Evolutionary conservation across 2,797 vertebrate species (phyloP).

Genomic region (Hephaestus fuliginosus): DNA sequence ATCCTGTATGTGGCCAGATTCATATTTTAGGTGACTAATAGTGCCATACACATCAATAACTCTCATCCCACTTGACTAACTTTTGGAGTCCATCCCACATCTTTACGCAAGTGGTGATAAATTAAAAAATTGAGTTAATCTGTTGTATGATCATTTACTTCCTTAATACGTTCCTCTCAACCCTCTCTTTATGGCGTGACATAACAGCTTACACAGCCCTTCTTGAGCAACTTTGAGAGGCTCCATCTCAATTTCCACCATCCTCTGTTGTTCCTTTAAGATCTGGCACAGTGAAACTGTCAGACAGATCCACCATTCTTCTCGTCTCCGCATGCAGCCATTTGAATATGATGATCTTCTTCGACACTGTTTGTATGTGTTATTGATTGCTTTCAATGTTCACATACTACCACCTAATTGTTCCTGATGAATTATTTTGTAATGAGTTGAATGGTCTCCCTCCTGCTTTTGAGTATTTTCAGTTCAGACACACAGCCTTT

Average conservation of each 20-base stretch:
- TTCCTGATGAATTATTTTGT: constrained; percentile 9
- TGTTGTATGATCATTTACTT: constrained; percentile 10
- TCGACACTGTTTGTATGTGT: neutral
- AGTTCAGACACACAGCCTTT: neutral
- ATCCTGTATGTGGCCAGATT: neutral
- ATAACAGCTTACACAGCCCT: neutral
- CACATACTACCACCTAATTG: neutral
- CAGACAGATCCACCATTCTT: neutral
- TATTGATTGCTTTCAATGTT: constrained; percentile 6
- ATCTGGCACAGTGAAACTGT: neutral
- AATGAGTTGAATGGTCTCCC: neutral
- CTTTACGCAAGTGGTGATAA: neutral
- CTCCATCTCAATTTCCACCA: neutral
- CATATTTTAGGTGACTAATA: constrained; percentile 1
- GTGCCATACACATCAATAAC: constrained; percentile 6
- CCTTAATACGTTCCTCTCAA: neutral
- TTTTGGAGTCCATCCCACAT: constrained; percentile 13
- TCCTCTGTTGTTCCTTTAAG: neutral
- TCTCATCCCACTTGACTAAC: constrained; percentile 7
- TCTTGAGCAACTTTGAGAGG: neutral
- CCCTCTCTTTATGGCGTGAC: neutral
- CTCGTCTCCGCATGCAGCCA: neutral
- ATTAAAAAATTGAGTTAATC: constrained; percentile 2
- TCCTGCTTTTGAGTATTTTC: neutral
- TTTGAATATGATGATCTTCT: neutral